phyloP scores from a whole-genome alignment of 2,888 invertebrate genomes.

The Stramonita haemastoma region DNA sequence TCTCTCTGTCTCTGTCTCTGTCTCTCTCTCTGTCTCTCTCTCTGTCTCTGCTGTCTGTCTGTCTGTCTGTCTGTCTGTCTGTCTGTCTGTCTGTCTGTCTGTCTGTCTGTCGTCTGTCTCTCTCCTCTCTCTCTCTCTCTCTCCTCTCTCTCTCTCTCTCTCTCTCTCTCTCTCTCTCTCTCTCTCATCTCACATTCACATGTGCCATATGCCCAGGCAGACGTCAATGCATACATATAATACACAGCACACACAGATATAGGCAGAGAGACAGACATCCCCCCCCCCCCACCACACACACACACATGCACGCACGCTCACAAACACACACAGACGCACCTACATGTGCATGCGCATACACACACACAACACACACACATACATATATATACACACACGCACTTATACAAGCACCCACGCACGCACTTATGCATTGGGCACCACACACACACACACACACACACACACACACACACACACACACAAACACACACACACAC shows the following conservation, averaged over 20 bases:
- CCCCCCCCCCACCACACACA: not conserved
- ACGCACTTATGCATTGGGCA: not conserved
- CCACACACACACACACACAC: not conserved
- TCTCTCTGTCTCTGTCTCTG: slow-evolving; percentile 1
- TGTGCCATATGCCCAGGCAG: not conserved
- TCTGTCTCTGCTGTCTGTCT: not conserved
- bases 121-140: not conserved
- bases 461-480: not conserved
- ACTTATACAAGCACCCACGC: not conserved
- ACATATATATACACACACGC: not conserved
- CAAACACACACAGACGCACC: not conserved
- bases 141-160: not conserved
- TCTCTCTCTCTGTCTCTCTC: not conserved
- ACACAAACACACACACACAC: not conserved
- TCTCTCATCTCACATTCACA: slow-evolving; percentile 4
- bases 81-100: slow-evolving; percentile 14
- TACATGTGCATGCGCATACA: not conserved
- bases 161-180: slow-evolving; percentile 35
- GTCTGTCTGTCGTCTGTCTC: not conserved
- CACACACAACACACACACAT: not conserved
- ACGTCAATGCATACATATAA: too few species aligned
- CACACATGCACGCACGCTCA: slow-evolving; percentile 1
- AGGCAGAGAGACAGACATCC: not conserved
- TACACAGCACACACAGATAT: not conserved
- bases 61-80: slow-evolving; percentile 34